Conservation (phyloP, 2,113 vertebrate species). For the Ailurus styani region DNA sequence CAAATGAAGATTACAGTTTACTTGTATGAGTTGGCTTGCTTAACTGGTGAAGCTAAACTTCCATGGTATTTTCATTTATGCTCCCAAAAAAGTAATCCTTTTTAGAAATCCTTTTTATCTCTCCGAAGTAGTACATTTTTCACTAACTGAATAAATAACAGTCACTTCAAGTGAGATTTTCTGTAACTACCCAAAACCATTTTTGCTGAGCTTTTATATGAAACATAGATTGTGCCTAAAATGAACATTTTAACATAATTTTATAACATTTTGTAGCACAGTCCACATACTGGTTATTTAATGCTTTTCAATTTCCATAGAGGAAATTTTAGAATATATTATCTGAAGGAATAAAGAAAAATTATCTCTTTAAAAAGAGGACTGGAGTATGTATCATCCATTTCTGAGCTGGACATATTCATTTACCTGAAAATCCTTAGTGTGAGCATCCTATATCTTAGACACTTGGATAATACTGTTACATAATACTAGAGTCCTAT, state of each 20-base stretch:
- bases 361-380: not conserved
- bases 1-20: not conserved
- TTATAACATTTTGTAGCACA: not conserved
- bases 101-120: not conserved
- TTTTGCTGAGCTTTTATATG: not conserved
- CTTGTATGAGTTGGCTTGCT: not conserved
- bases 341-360: not conserved
- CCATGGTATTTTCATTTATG: not conserved
- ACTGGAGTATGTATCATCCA: not conserved
- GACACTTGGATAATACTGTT: not conserved
- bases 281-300: not conserved
- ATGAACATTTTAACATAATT: not conserved
- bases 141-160: not conserved
- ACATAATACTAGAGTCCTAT: not conserved
- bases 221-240: not conserved
- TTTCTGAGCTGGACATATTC: not conserved
- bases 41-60: not conserved
- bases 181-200: not conserved
- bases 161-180: not conserved
- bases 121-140: not conserved
- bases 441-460: not conserved
- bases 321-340: not conserved
- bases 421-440: not conserved
- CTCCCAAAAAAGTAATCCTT: not conserved
- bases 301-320: not conserved